phyloP scores from a whole-genome alignment of 2,888 invertebrate genomes.

The Lypha dubia region DNA sequence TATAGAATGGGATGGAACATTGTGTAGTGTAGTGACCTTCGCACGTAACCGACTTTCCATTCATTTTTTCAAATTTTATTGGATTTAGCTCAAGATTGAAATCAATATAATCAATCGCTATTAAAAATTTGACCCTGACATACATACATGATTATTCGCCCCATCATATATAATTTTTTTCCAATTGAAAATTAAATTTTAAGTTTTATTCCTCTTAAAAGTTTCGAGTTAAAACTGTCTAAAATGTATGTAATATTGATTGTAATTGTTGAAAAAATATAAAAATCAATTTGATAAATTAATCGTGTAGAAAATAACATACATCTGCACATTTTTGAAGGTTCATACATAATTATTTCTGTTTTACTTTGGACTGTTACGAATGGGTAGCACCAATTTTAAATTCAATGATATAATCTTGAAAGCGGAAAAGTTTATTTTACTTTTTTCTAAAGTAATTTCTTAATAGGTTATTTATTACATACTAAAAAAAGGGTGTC shows the following conservation, averaged over 20 bases:
- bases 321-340: slow-evolving; percentile 51
- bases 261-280: slow-evolving; percentile 50
- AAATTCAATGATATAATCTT: slow-evolving; percentile 47
- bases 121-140: slow-evolving; percentile 29
- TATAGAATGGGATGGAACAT: no score
- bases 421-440: slow-evolving; percentile 16
- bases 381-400: slow-evolving; percentile 22
- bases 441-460: background rate
- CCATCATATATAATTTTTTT: background rate
- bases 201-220: background rate
- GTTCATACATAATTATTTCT: slow-evolving; percentile 4
- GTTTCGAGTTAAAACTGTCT: slow-evolving; percentile 30
- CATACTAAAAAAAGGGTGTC: no score
- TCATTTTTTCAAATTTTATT: no score
- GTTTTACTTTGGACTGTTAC: background rate
- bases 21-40: no score
- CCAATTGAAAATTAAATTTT: slow-evolving; percentile 18
- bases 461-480: no score
- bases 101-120: no score
- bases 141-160: background rate
- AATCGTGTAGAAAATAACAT: slow-evolving; percentile 67
- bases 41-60: no score
- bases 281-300: slow-evolving; percentile 57
- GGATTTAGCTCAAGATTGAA: background rate
- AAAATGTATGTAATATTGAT: slow-evolving; percentile 34